Percentiles rank a stretch among this genome's conserved stretches.
Evolutionary conservation across 2,113 vertebrate genomes (phyloP).

Genomic region (Microcebus murinus): DNA sequence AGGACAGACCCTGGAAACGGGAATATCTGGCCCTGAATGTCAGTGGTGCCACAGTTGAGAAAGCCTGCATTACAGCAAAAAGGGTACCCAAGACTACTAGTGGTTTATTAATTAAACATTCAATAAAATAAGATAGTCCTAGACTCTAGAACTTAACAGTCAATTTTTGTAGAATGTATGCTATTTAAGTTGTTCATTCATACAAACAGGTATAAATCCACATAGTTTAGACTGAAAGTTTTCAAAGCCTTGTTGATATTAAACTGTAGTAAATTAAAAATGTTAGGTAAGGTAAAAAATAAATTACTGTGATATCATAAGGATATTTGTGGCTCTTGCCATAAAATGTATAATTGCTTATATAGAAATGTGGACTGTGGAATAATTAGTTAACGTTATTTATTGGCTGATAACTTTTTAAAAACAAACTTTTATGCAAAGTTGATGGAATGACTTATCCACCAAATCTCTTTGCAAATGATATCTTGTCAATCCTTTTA

Average conservation of each 20-base stretch:
- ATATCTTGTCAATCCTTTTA: background rate
- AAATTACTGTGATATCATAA: background rate
- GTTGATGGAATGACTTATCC: background rate
- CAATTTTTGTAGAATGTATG: background rate
- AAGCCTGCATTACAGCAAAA: background rate
- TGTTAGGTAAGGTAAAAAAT: background rate
- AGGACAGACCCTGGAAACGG: background rate
- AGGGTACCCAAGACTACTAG: background rate
- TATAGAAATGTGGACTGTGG: background rate
- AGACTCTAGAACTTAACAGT: background rate
- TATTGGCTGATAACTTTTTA: too few species aligned
- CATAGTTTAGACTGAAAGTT: background rate
- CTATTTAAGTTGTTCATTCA: background rate
- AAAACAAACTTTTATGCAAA: background rate
- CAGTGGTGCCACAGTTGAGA: background rate
- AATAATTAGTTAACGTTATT: slow-evolving; percentile 14
- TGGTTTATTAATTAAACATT: background rate
- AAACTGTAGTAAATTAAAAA: background rate
- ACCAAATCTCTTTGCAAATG: background rate
- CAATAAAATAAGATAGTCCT: background rate
- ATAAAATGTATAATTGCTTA: background rate
- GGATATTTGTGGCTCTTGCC: background rate
- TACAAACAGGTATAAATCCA: background rate
- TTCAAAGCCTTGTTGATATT: background rate
- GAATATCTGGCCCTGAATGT: background rate